Evolutionary conservation across 2,113 vertebrate genomes (phyloP).

Genomic region (Melanocharis versteri): DNA sequence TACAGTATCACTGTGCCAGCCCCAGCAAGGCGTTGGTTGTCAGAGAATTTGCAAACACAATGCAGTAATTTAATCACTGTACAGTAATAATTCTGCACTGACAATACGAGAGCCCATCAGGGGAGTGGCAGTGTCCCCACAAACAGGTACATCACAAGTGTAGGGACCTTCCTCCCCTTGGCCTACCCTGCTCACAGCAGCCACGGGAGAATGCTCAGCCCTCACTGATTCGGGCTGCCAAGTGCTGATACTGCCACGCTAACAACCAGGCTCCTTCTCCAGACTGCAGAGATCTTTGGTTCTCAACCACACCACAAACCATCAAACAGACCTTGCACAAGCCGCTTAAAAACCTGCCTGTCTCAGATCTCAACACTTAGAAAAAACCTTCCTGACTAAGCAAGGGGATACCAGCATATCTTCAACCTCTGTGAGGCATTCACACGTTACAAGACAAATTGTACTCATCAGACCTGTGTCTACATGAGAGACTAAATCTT

Average conservation of each 20-base stretch:
- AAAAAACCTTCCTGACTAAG: not conserved
- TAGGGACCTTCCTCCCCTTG: not conserved
- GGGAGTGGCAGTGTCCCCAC: not conserved
- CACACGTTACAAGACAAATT: not conserved
- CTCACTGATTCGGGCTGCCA: not conserved
- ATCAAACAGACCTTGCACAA: not conserved
- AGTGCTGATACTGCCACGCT: not conserved
- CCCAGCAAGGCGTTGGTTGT: not conserved
- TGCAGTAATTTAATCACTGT: not conserved
- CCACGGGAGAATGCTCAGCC: not conserved
- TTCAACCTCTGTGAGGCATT: not conserved
- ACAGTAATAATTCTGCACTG: not conserved
- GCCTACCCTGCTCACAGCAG: not conserved
- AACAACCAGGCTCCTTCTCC: not conserved
- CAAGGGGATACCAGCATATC: not conserved
- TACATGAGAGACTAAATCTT: not conserved
- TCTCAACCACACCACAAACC: not conserved
- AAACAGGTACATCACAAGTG: not conserved
- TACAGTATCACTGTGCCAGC: not conserved
- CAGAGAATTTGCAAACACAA: not conserved
- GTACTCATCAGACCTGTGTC: not conserved
- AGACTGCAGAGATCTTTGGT: not conserved
- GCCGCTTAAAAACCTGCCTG: not conserved
- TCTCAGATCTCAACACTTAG: not conserved
- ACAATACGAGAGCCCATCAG: fast-evolving